Percentiles rank a stretch among this genome's conserved stretches.
Conservation (phyloP, 2,888 invertebrate species). For the Hypercompe scribonia region DNA sequence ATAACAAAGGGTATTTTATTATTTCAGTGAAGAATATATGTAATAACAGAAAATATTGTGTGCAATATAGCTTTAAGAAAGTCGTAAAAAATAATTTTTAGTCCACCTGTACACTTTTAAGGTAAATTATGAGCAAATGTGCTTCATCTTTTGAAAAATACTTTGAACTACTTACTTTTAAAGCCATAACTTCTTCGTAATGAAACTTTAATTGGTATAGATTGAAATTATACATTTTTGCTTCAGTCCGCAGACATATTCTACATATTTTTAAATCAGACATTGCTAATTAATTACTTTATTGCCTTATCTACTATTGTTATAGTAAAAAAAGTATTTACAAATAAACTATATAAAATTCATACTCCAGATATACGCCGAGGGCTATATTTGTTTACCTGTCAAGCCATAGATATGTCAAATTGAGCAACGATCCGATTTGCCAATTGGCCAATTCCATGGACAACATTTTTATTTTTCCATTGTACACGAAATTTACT, state of each 20-base stretch:
- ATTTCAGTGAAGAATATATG: background rate
- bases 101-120: background rate
- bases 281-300: slow-evolving; percentile 33
- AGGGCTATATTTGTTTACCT: slow-evolving; percentile 18
- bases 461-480: too few relatives aligned
- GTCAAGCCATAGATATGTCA: slow-evolving; percentile 1
- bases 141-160: background rate
- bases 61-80: background rate
- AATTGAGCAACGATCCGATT: background rate
- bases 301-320: background rate
- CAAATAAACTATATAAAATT: background rate
- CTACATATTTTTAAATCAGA: slow-evolving; percentile 68
- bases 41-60: background rate
- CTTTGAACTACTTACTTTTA: slow-evolving; percentile 56
- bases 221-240: slow-evolving; percentile 65
- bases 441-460: background rate
- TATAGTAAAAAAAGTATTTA: background rate
- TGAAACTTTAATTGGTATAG: slow-evolving; percentile 64
- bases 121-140: background rate
- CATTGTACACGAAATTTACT: too few relatives aligned
- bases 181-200: slow-evolving; percentile 71
- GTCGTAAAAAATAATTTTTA: background rate
- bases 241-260: slow-evolving; percentile 67
- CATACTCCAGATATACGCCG: background rate
- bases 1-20: background rate